Evolutionary conservation across 1,140 invertebrate genomes (phyloP).

Genomic region (Neotoxoptera formosana): DNA sequence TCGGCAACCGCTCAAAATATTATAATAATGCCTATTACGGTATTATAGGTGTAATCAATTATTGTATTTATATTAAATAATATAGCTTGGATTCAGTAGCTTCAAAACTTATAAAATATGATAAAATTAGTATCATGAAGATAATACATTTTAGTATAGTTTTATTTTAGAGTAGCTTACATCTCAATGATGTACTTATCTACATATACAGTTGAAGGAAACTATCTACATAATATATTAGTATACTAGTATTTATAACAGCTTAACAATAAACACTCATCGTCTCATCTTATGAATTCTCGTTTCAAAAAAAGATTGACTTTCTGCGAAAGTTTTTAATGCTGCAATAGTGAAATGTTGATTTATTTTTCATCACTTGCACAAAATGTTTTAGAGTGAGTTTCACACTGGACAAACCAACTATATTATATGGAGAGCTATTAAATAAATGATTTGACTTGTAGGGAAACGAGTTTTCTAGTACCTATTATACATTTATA

Average conservation of each 20-base stretch:
- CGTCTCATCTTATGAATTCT: not conserved
- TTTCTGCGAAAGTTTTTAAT: not conserved
- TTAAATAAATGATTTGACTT: not conserved
- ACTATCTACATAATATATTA: not conserved
- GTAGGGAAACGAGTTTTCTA: slow-evolving; percentile 12
- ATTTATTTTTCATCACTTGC: not conserved
- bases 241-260: not conserved
- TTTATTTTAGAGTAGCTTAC: not conserved
- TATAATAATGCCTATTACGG: not conserved
- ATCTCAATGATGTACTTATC: not conserved
- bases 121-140: not conserved
- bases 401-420: not conserved
- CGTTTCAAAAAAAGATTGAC: not conserved
- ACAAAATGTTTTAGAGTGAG: not conserved
- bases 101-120: not conserved
- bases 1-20: not conserved
- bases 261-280: not conserved
- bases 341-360: not conserved
- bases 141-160: not conserved
- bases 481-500: not conserved
- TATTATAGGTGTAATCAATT: not conserved
- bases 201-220: not conserved
- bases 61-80: not conserved
- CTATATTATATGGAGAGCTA: slow-evolving; percentile 9
- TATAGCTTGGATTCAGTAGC: not conserved